Evolutionary conservation across 2,113 vertebrate genomes (phyloP), one percentile per base, ranked within the genome.

Genomic region (Cynopterus brachyotis): DNA sequence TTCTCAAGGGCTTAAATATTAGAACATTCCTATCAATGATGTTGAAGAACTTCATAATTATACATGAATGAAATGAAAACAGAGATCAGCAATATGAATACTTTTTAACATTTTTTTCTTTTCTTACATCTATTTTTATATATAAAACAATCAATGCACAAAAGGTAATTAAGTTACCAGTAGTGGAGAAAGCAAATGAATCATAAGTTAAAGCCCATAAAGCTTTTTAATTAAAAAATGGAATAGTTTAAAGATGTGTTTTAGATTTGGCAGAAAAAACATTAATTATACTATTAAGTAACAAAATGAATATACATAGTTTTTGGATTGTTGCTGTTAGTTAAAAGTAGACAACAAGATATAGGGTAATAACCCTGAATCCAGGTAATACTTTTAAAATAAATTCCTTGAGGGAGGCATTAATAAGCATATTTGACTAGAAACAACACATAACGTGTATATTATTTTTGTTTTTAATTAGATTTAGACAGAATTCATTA

Each of bases 401-500:
- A 96, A 91, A 60, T 93, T 96, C 95, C 91, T 78, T 60, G 62
- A 82, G 81, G 84, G 96, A 96, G 89, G 32, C 47, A 95, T 97
- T 96, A 96, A 97, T 93, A 98, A 97, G 93, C 96, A 92, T 53
- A 93, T 97, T 94, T 97, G 50, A 94, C 50, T 96, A 57, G 70
- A 88, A 95, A 82, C 47, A 87, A 79, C 91, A 93, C 28, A 88
- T 76, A 82, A 97, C 96, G 60, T 97, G 98, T 98, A 91, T 98
- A 94, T 96, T 97, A 92, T 75, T 95, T 98, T 98, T 98, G 60
- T 92, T 98, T 98, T 98, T 98, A 98, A 99, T 98, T 98, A 98
- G 97, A 98, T 98, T 98, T 98, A 98, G 97, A 95, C 82, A 37
- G 98, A 98, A 98, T 98, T 98, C 95, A 92, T 98, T 98, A 98